These are phyloP conservation scores for Ochlodes sylvanus DNA, from an alignment of 2,888 invertebrate genomes.

Conservation along the genomic window DNA sequence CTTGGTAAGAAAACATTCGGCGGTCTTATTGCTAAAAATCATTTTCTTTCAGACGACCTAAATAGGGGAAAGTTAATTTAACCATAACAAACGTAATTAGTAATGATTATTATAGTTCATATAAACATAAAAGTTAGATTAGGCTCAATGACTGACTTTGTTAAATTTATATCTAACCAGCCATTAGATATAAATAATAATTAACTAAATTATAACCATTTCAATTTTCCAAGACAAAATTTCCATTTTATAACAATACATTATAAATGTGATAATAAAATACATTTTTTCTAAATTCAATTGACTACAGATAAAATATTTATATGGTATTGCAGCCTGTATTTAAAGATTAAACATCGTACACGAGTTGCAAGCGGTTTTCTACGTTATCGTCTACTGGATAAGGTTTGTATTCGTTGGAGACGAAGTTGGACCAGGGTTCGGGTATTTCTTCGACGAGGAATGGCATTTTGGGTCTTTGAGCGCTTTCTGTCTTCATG, in stretches of 20 bases:
- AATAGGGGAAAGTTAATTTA: too few species aligned
- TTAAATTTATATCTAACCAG: conserved; percentile 35
- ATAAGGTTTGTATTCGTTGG: conserved; percentile 59
- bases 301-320: conserved; percentile 42
- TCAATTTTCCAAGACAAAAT: conserved; percentile 24
- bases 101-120: too few species aligned
- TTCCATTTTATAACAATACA: neutral
- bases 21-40: too few species aligned
- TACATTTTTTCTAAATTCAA: conserved; percentile 37
- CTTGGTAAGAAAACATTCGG: too few species aligned
- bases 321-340: conserved; percentile 49
- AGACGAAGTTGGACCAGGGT: conserved; percentile 51
- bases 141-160: too few species aligned
- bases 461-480: conserved; percentile 51
- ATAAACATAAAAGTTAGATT: too few species aligned
- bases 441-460: conserved; percentile 58
- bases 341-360: conserved; percentile 47
- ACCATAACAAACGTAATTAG: too few species aligned
- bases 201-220: conserved; percentile 9
- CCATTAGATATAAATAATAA: conserved; percentile 23
- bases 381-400: conserved; percentile 56
- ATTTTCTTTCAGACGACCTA: too few species aligned
- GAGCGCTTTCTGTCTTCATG: conserved; percentile 43
- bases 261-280: conserved; percentile 31
- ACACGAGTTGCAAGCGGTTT: conserved; percentile 51